phyloP scores from a whole-genome alignment of 2,888 invertebrate genomes.

The Trichogramma evanescens region DNA sequence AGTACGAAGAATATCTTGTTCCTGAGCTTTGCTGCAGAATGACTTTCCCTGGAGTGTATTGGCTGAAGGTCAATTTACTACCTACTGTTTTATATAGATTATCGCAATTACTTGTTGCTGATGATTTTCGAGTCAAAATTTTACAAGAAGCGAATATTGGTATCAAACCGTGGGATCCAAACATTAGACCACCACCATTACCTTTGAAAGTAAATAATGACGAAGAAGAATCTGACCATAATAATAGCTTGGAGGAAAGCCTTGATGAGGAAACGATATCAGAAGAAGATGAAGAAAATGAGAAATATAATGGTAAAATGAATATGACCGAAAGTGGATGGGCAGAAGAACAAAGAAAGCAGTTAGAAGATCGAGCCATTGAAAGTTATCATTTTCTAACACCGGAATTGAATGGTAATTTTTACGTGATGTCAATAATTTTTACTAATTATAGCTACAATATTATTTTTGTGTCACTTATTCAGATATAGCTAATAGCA shows the following conservation, averaged over 20 bases:
- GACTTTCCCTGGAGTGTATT: slow-evolving; percentile 66
- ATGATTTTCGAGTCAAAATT: slow-evolving; percentile 61
- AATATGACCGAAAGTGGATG: no score
- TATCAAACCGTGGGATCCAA: background rate
- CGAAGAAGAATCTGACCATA: background rate
- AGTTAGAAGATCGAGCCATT: no score
- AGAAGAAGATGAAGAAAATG: no score
- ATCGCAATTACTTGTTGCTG: slow-evolving; percentile 62
- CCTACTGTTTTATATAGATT: slow-evolving; percentile 80
- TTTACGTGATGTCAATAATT: no score
- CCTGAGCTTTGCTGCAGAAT: slow-evolving; percentile 80
- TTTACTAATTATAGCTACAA: no score
- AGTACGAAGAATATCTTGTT: slow-evolving; percentile 64
- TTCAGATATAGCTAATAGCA: no score
- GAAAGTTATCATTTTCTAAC: no score
- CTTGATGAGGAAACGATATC: no score
- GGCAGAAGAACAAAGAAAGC: background rate
- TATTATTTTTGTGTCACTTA: no score
- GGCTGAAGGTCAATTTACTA: slow-evolving; percentile 77
- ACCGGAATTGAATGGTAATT: no score
- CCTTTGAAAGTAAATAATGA: background rate
- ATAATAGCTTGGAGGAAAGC: no score
- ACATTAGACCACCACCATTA: background rate
- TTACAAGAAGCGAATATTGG: slow-evolving; percentile 42
- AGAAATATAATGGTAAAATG: no score